These are phyloP conservation scores for Actenoides lindsayi DNA, from an alignment of 2,113 vertebrate genomes.

Conservation along the genomic window DNA sequence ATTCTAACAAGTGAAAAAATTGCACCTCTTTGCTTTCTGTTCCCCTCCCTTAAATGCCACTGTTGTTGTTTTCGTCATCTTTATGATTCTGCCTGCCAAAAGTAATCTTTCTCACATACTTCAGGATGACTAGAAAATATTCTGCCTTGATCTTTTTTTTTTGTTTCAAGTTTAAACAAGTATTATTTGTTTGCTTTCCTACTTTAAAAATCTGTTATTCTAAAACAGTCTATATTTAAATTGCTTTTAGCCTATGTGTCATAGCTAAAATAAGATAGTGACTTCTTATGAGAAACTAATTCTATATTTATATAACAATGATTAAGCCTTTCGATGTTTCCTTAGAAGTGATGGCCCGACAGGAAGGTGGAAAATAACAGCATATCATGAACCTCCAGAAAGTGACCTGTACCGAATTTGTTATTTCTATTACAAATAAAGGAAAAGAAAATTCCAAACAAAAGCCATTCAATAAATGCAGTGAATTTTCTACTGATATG, in stretches of 20 bases:
- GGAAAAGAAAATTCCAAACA: slow-evolving; percentile 39
- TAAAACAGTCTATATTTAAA: slow-evolving; percentile 47
- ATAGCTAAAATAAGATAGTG: slow-evolving; percentile 65
- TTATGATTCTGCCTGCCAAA: background rate
- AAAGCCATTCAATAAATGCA: background rate
- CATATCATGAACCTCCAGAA: slow-evolving; percentile 35
- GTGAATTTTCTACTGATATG: background rate
- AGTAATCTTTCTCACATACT: background rate
- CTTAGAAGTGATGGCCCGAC: slow-evolving; percentile 2
- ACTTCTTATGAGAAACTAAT: slow-evolving; percentile 41
- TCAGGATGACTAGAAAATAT: background rate
- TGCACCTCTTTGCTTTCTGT: background rate
- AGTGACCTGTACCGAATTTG: background rate
- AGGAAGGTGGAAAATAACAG: slow-evolving; percentile 44
- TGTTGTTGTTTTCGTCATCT: background rate
- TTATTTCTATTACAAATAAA: slow-evolving; percentile 31
- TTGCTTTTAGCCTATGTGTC: slow-evolving; percentile 51
- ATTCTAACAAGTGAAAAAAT: background rate
- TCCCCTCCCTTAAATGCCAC: background rate
- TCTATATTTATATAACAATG: slow-evolving; percentile 57
- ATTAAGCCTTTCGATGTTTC: slow-evolving; percentile 52
- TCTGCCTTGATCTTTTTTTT: background rate
- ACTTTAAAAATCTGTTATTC: slow-evolving; percentile 10
- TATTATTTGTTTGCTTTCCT: slow-evolving; percentile 12
- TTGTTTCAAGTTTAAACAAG: background rate